phyloP scores from a whole-genome alignment of 1,140 invertebrate genomes.

The Eumaeus atala region DNA sequence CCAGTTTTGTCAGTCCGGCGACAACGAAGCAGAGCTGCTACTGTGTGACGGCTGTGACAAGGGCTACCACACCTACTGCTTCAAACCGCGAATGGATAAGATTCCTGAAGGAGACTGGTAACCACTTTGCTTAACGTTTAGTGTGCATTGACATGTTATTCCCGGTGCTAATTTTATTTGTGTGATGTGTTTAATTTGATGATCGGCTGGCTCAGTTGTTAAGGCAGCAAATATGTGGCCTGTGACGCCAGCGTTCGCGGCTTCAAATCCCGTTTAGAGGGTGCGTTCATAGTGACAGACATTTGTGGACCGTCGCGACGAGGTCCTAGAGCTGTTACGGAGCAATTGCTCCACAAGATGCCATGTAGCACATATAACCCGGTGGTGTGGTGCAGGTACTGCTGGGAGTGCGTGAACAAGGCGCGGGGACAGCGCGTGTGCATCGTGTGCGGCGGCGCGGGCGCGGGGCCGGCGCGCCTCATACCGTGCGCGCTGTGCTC shows the following conservation, averaged over 20 bases:
- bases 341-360: too few species aligned
- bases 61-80: conserved; percentile 98
- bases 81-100: conserved; percentile 96
- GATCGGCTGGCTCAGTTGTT: too few species aligned
- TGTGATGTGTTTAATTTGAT: too few species aligned
- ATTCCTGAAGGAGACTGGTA: conserved; percentile 98
- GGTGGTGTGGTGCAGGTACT: conserved; percentile 79
- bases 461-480: conserved; percentile 77
- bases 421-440: conserved; percentile 91
- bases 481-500: conserved; percentile 92
- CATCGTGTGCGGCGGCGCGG: conserved; percentile 90
- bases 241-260: too few species aligned
- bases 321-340: too few species aligned
- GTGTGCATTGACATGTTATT: not conserved
- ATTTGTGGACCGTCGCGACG: too few species aligned
- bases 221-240: too few species aligned
- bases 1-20: conserved; percentile 96
- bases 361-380: not conserved
- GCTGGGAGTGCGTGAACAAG: conserved; percentile 97
- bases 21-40: conserved; percentile 95
- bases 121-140: conserved; percentile 38
- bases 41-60: conserved; percentile 98
- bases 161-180: not conserved
- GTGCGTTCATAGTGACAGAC: too few species aligned
- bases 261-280: too few species aligned